Evolutionary conservation across 2,888 invertebrate species (phyloP), one percentile per base, ranked within the genome.

Genomic region (Halictus quadricinctus): DNA sequence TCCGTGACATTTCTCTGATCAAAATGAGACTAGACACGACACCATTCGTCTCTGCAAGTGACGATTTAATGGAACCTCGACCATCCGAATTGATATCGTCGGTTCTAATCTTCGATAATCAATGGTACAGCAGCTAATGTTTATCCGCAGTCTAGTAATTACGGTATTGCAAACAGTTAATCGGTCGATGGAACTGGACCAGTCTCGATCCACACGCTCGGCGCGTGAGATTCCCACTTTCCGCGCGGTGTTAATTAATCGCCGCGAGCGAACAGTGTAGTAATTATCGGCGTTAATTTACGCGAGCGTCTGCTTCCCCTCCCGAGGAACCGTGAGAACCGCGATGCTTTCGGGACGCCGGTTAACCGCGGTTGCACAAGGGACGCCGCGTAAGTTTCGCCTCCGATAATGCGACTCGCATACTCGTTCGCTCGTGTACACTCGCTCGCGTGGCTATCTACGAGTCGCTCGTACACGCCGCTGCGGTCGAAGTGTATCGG

Each of bases 401-500:
- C 4, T 8, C 3, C 54, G 54, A 54, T 54, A 54, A 54, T 54
- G 54, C 54, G 54, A 10, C 21, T 21, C 54, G 54, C 54, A 54
- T 54, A 21, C 54, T 54, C 54, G 21, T 21, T 54, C 54, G 8
- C 10, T 21, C 8, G 54, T 21, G 8, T 54, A 54, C 54, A 10
- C 21, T 54, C 21, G 54, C 60, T 60, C 60, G 60, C 60, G 60
- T 60, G n/a, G 60, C 60, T 60, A 60, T 29, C 48, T 60, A 66
- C 82, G 76, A 81, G 75, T 15, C 64, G 73, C 75, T 64, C 48
- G 72, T 79, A 76, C 76, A 74, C 85, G 80, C 69, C 81, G 81
- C 87, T 54, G 21, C 25, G 90, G 91, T 90, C 90, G 84, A 91
- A 90, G 89, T 87, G 89, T 91, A 93, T 92, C 89, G 90, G 75